These are phyloP conservation scores for Bradypodion pumilum DNA, from an alignment of 2,797 vertebrate genomes.

Conservation along the genomic window DNA sequence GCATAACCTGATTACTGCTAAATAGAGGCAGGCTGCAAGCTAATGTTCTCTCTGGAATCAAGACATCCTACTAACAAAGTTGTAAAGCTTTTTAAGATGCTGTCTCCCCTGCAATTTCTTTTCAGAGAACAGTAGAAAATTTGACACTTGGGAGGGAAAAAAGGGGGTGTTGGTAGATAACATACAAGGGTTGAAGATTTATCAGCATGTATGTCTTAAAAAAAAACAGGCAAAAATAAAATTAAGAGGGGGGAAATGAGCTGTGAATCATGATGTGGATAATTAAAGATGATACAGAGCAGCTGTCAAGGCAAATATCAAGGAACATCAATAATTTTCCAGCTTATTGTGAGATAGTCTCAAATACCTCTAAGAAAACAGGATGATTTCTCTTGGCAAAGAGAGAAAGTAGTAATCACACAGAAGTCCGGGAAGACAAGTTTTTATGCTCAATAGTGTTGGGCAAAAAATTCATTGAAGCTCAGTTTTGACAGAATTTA, in stretches of 20 bases:
- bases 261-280: slow-evolving; percentile 71
- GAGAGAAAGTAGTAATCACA: slow-evolving; percentile 60
- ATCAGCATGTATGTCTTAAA: slow-evolving; percentile 51
- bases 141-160: slow-evolving; percentile 9
- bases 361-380: slow-evolving; percentile 68
- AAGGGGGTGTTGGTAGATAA: slow-evolving; percentile 36
- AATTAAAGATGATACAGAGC: slow-evolving; percentile 77
- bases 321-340: slow-evolving; percentile 79
- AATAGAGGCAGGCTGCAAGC: slow-evolving; percentile 21
- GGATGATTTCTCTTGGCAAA: slow-evolving; percentile 61
- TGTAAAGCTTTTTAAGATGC: slow-evolving; percentile 17
- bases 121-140: slow-evolving; percentile 24
- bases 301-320: slow-evolving; percentile 80
- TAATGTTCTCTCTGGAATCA: slow-evolving; percentile 39
- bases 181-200: slow-evolving; percentile 37
- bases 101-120: neutral
- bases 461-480: neutral
- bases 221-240: slow-evolving; percentile 67
- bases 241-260: slow-evolving; percentile 66
- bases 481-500: neutral
- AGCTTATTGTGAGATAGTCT: slow-evolving; percentile 68
- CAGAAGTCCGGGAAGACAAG: slow-evolving; percentile 21
- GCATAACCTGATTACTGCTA: slow-evolving; percentile 48
- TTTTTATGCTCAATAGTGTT: slow-evolving; percentile 8
- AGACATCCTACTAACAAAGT: slow-evolving; percentile 30